phyloP scores from a whole-genome alignment of 1,140 invertebrate species.

The Euwallacea similis region DNA sequence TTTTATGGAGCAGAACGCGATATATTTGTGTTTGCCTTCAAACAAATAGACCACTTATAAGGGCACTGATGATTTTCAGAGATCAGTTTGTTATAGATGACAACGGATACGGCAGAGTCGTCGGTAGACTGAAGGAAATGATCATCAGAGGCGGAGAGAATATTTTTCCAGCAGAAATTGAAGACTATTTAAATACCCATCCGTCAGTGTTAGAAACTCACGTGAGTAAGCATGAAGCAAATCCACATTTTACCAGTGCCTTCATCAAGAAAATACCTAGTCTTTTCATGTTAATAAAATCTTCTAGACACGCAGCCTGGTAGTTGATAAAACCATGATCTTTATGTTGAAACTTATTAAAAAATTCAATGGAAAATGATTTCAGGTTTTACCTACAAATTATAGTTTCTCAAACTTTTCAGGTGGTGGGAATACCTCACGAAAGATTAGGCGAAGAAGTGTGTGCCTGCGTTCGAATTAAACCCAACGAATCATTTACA shows the following conservation, averaged over 20 bases:
- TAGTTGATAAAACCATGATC: too few relatives aligned
- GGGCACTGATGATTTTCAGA: constrained; percentile 54
- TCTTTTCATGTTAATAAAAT: too few relatives aligned
- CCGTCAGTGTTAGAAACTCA: constrained; percentile 76
- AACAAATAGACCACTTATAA: neutral
- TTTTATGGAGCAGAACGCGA: neutral
- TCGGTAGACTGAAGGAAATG: constrained; percentile 87
- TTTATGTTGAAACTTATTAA: too few relatives aligned
- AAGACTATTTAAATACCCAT: constrained; percentile 78
- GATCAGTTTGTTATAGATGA: constrained; percentile 77
- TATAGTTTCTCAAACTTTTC: neutral
- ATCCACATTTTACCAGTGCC: too few relatives aligned
- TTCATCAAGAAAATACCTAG: too few relatives aligned
- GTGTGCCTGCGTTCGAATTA: constrained; percentile 68
- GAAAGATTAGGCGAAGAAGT: constrained; percentile 83
- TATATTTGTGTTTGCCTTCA: neutral
- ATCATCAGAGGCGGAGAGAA: constrained; percentile 93
- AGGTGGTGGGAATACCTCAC: constrained; percentile 75
- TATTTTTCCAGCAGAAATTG: constrained; percentile 86
- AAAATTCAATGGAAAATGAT: too few relatives aligned
- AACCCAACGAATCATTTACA: constrained; percentile 54
- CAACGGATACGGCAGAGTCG: constrained; percentile 77
- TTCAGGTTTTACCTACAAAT: neutral
- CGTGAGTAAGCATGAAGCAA: constrained; percentile 54
- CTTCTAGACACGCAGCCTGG: too few relatives aligned